A percentile compares a stretch with the other conserved stretches of the same genome.
Conservation (phyloP, 2,888 invertebrate species). For the Lepas anatifera region DNA sequence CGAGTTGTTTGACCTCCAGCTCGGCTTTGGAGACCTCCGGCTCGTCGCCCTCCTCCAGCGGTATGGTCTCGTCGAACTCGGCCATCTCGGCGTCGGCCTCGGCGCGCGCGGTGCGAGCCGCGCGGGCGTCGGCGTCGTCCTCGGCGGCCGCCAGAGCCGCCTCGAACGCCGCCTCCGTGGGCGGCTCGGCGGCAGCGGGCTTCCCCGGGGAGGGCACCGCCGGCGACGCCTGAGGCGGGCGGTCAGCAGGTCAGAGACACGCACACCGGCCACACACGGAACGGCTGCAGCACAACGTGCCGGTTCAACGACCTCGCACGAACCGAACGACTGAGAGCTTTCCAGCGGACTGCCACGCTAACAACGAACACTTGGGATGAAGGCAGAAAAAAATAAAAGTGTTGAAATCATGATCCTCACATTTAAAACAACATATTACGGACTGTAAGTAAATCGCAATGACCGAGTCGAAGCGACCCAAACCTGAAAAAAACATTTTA, state of each 20-base stretch:
- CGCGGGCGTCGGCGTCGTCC: conserved; percentile 88
- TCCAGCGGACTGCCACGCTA: too few species aligned
- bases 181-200: background rate
- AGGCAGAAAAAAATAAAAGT: too few species aligned
- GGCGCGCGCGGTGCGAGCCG: conserved; percentile 74
- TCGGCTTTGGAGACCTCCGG: conserved; percentile 47
- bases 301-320: background rate
- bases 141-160: conserved; percentile 79
- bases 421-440: too few species aligned
- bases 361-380: too few species aligned
- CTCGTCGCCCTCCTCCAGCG: conserved; percentile 54
- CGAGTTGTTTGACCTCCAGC: conserved; percentile 52
- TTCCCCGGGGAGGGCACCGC: too few species aligned
- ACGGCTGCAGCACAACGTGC: background rate
- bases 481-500: too few species aligned
- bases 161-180: conserved; percentile 38
- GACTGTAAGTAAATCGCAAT: too few species aligned
- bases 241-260: background rate
- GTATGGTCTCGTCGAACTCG: conserved; percentile 91
- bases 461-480: too few species aligned
- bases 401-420: too few species aligned
- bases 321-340: too few species aligned
- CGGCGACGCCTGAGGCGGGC: background rate
- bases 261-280: background rate
- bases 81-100: conserved; percentile 82